phyloP scores from a whole-genome alignment of 1,140 invertebrate species.

The Hermetia illucens region DNA sequence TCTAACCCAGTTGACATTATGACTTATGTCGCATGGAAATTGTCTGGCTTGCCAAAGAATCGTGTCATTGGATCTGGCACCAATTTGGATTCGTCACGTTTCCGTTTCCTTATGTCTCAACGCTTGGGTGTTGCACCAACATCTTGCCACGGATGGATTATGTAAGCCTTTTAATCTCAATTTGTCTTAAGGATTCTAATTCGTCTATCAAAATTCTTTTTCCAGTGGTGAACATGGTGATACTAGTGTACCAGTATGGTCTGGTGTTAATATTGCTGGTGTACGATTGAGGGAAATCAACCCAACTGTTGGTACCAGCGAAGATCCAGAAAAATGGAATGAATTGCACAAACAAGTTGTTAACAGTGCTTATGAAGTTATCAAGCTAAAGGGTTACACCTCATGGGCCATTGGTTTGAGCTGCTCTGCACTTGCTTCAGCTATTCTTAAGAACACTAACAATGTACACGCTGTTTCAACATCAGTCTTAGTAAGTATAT shows the following conservation, averaged over 20 bases:
- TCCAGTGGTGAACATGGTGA: conserved; percentile 76
- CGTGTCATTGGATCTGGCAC: conserved; percentile 82
- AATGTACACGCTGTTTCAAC: conserved; percentile 72
- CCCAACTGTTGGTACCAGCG: conserved; percentile 49
- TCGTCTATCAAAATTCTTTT: too few relatives aligned
- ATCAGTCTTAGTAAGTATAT: conserved; percentile 52
- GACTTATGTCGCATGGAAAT: conserved; percentile 86
- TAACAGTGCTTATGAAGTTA: conserved; percentile 76
- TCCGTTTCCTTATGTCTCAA: conserved; percentile 77
- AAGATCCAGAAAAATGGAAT: conserved; percentile 65
- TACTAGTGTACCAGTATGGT: conserved; percentile 81
- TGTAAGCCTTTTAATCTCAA: too few relatives aligned
- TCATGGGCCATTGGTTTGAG: conserved; percentile 85
- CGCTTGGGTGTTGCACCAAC: conserved; percentile 62
- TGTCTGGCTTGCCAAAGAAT: conserved; percentile 74
- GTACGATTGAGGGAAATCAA: conserved; percentile 67
- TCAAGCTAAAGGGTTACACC: conserved; percentile 78
- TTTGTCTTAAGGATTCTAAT: too few relatives aligned
- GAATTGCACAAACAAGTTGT: conserved; percentile 67
- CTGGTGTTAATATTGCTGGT: conserved; percentile 80
- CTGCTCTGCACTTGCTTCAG: conserved; percentile 51
- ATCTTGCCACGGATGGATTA: conserved; percentile 79
- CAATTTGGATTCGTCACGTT: conserved; percentile 78
- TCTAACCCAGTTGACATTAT: conserved; percentile 85
- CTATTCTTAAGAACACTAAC: conserved; percentile 61